Conservation (phyloP, 2,888 invertebrate genomes). For the Trichacis sp. region DNA sequence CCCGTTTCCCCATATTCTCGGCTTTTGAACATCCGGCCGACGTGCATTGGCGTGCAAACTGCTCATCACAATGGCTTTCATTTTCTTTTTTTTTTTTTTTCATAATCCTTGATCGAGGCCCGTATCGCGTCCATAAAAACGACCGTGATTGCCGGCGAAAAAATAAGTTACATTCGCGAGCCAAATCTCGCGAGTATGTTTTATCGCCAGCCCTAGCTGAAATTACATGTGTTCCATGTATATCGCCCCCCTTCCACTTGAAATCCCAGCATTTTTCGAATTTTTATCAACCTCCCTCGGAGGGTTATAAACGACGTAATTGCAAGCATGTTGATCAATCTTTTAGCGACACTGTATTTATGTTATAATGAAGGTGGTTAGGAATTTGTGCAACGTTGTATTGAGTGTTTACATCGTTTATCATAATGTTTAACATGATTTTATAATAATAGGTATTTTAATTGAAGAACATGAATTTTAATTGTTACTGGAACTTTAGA, state of each 20-base stretch:
- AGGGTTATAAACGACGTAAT: neutral
- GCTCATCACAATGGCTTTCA: constrained; percentile 28
- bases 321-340: neutral
- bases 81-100: constrained; percentile 23
- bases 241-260: neutral
- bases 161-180: constrained; percentile 14
- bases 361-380: neutral
- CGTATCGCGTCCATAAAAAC: constrained; percentile 15
- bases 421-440: neutral
- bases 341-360: neutral
- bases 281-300: neutral
- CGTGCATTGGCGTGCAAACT: constrained; percentile 37
- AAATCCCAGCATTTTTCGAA: neutral
- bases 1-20: constrained; percentile 31
- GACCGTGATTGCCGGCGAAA: constrained; percentile 15
- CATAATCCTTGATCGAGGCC: constrained; percentile 23
- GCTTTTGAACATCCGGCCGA: constrained; percentile 27
- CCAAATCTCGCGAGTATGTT: constrained; percentile 3
- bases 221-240: constrained; percentile 9
- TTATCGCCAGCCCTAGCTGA: constrained; percentile 1
- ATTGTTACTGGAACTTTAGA: neutral
- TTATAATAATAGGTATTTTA: too few species aligned
- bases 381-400: neutral
- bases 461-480: neutral
- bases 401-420: neutral